Evolutionary conservation across 2,113 vertebrate genomes (phyloP), one percentile per base, ranked within the genome.

Genomic region (Tretioscincus oriximinensis): DNA sequence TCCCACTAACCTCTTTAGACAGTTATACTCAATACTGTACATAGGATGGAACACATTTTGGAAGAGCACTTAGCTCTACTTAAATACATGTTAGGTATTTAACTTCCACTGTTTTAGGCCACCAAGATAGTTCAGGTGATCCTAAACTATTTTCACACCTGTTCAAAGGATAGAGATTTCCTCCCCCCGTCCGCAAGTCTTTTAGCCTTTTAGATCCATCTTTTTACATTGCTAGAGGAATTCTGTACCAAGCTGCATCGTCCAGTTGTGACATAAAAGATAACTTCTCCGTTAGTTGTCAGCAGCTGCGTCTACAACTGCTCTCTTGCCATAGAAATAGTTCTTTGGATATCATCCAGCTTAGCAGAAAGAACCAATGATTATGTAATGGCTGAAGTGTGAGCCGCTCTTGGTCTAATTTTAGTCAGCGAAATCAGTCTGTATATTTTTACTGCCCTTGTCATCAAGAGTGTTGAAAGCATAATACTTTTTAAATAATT

Each of bases 381-480:
- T 73, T 83, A 49, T 65, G 29, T 28, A 78, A 51, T 31, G 61
- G 28, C 47, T 1, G 70, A 51, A 84, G 65, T 21, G n/a, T 1
- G 1, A 31, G 0, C 1, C 5, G 3, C 2, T 10, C 61, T 22
- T 63, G 0, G 21, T 0, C 18, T 31, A 69, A 16, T 81, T 66
- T 72, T 35, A 67, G 51, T 69, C 41, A 73, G 0, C 51, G 61
- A 79, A 31, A 18, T 73, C 47, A 35, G 31, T 45, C 63, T 69
- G 16, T 86, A 58, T 68, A 81, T 45, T 60, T 60, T 77, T 41
- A n/a, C 41, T 83, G 2, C 70, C 80, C 74, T 66, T 41, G 45
- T 67, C 9, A 4, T 1, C 4, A 69, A 73, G 31, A 68, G 31
- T 68, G 49, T 67, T 81, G 80, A 73, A 77, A 20, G 66, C 21